Conservation (phyloP, 2,113 vertebrate species). For the Pteropus alecto region DNA sequence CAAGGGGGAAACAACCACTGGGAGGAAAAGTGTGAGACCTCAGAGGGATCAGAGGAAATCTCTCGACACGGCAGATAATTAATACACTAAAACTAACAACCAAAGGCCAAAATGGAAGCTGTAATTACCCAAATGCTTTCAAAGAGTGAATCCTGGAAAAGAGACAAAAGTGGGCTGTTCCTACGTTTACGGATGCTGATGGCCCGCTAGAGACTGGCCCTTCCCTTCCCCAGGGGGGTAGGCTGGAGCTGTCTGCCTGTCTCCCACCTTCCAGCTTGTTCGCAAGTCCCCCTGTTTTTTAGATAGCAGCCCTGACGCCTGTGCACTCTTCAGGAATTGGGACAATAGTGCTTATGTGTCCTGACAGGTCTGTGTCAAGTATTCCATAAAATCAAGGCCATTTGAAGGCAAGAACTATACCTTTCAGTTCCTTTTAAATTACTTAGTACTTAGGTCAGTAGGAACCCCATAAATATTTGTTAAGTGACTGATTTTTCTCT, state of each 20-base stretch:
- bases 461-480: neutral
- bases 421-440: neutral
- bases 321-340: neutral
- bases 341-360: neutral
- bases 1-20: neutral
- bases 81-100: slow-evolving; percentile 16
- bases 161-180: neutral
- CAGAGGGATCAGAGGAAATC: slow-evolving; percentile 22
- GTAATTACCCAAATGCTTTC: slow-evolving; percentile 43
- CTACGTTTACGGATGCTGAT: neutral
- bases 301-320: rapidly evolving
- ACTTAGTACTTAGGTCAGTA: neutral
- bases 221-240: rapidly evolving
- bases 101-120: slow-evolving; percentile 22
- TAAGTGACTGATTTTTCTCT: neutral
- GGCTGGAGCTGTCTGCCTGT: neutral
- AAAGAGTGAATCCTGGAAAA: neutral
- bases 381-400: neutral
- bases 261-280: neutral
- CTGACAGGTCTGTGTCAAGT: neutral
- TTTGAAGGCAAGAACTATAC: neutral
- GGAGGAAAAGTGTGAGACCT: neutral
- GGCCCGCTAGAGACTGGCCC: neutral
- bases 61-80: neutral
- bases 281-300: neutral